Evolutionary conservation across 1,140 invertebrate genomes (phyloP).

Genomic region (Caerostris darwini): DNA sequence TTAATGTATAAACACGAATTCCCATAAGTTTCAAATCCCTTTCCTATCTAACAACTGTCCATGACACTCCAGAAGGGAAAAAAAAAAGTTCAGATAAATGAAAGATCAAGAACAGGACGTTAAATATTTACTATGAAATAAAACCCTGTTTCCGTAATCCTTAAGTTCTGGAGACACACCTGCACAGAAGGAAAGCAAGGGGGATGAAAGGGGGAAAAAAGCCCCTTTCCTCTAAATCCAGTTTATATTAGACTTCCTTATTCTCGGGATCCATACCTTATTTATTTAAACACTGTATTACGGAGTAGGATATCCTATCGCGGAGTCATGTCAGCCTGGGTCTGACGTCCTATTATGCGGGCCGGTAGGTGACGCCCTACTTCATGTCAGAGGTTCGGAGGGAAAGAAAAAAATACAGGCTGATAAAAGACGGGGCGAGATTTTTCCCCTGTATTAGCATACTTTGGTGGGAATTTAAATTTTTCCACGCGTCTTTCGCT

Average conservation of each 20-base stretch:
- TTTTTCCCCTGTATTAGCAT: too few relatives aligned
- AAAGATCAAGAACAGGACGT: background rate
- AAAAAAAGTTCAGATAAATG: background rate
- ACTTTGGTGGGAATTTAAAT: too few relatives aligned
- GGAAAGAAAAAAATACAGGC: background rate
- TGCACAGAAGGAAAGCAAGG: background rate
- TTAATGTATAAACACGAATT: too few relatives aligned
- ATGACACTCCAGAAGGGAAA: background rate
- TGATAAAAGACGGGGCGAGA: background rate
- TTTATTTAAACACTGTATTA: conserved; percentile 53
- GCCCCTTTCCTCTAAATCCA: background rate
- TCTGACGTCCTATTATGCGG: conserved; percentile 39
- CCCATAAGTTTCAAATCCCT: too few relatives aligned
- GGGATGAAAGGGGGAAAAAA: background rate
- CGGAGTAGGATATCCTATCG: conserved; percentile 22
- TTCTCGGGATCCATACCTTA: conserved; percentile 17
- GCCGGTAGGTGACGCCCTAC: conserved; percentile 14
- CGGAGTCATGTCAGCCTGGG: conserved; percentile 37
- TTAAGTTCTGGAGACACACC: background rate
- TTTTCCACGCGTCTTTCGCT: background rate
- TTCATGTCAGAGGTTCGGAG: background rate
- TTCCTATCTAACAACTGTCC: too few relatives aligned
- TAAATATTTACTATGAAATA: conserved; percentile 43
- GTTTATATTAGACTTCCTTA: conserved; percentile 25
- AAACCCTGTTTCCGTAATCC: conserved; percentile 37